A percentile compares a stretch with the other conserved stretches of the same genome.
Conservation (phyloP, 2,797 vertebrate species). For the Gephyroberyx darwinii region DNA sequence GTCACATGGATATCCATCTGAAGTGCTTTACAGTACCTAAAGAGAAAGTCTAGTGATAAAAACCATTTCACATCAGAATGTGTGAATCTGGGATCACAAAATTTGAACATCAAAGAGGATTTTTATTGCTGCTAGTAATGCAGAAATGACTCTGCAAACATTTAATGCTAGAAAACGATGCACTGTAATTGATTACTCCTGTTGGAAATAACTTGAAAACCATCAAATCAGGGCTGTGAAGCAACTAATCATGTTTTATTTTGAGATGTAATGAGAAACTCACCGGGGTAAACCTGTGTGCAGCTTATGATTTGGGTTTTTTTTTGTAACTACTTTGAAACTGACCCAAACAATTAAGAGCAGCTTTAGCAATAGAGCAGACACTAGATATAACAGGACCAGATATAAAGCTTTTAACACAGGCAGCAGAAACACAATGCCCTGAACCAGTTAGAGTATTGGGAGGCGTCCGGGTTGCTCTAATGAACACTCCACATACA, state of each 20-base stretch:
- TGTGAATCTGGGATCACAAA: not conserved
- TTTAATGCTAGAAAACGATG: conserved; percentile 42
- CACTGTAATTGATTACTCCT: conserved; percentile 70
- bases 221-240: conserved; percentile 51
- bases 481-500: not conserved
- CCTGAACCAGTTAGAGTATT: conserved; percentile 19
- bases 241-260: conserved; percentile 59
- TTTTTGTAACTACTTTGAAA: too few relatives aligned
- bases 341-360: too few relatives aligned
- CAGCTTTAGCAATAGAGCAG: conserved; percentile 40
- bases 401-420: conserved; percentile 28
- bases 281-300: conserved; percentile 12
- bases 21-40: too few relatives aligned
- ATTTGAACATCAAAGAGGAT: not conserved
- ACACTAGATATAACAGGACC: conserved; percentile 14
- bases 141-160: conserved; percentile 67
- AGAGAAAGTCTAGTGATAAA: too few relatives aligned
- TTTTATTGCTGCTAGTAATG: conserved; percentile 25
- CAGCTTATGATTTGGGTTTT: not conserved
- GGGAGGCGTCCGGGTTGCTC: conserved; percentile 8
- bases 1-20: not conserved
- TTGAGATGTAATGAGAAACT: conserved; percentile 13
- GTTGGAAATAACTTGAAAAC: conserved; percentile 65
- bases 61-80: not conserved
- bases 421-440: conserved; percentile 32